Conservation (phyloP, 2,888 invertebrate species). For the Halictus quadricinctus region DNA sequence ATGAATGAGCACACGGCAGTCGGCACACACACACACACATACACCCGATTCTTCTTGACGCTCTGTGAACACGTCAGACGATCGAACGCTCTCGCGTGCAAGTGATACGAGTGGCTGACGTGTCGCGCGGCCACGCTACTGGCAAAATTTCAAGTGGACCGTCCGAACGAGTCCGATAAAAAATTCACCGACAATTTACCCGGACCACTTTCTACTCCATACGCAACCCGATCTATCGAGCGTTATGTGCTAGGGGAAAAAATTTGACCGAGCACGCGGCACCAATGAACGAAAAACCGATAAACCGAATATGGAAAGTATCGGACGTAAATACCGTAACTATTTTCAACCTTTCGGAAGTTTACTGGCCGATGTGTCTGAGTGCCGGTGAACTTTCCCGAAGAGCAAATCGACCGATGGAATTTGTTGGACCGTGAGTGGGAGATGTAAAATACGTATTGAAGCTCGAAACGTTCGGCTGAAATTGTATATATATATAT, state of each 20-base stretch:
- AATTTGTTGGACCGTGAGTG: background rate
- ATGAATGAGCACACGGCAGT: background rate
- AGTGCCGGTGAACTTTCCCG: background rate
- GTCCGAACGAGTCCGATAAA: constrained; percentile 17
- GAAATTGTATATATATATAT: no score
- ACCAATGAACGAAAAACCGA: constrained; percentile 38
- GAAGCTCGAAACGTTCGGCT: no score
- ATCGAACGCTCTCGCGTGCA: background rate
- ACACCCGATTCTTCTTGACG: background rate
- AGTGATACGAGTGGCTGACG: constrained; percentile 23
- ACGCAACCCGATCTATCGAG: constrained; percentile 23
- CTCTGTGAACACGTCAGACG: background rate
- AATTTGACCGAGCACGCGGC: constrained; percentile 16
- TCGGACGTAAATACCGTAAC: constrained; percentile 18
- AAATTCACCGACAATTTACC: constrained; percentile 19
- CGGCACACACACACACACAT: background rate
- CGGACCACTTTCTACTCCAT: constrained; percentile 3
- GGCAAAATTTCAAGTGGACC: constrained; percentile 21
- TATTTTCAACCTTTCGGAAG: constrained; percentile 25
- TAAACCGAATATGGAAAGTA: constrained; percentile 41
- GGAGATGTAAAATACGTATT: background rate
- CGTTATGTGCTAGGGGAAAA: constrained; percentile 3
- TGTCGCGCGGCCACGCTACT: constrained; percentile 18
- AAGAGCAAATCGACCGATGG: background rate
- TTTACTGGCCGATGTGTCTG: background rate